Percentiles rank a stretch among this genome's conserved stretches.
phyloP scores from a whole-genome alignment of 2,888 invertebrate species.

The Netelia inedita region DNA sequence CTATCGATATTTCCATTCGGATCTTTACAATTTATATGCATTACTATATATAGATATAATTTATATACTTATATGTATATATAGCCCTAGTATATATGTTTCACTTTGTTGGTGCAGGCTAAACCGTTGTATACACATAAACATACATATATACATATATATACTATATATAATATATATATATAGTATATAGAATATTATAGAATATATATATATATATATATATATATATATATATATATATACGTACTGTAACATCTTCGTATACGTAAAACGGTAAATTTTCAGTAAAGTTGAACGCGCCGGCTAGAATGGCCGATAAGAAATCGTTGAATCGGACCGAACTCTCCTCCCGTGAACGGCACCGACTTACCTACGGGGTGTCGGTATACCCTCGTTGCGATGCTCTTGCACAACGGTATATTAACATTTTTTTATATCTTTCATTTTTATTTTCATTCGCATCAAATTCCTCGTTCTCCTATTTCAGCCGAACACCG shows the following conservation, averaged over 20 bases:
- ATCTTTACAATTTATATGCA: background rate
- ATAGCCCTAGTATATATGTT: background rate
- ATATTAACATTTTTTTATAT: slow-evolving; percentile 21
- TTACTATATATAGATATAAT: background rate
- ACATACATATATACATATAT: background rate
- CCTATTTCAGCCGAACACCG: slow-evolving; percentile 15
- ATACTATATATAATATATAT: background rate
- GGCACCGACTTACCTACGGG: slow-evolving; percentile 27
- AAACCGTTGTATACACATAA: background rate
- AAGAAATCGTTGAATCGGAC: slow-evolving; percentile 58
- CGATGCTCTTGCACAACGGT: slow-evolving; percentile 36
- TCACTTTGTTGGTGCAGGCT: background rate
- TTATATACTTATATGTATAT: too few species aligned
- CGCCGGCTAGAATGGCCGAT: slow-evolving; percentile 39
- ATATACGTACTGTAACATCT: slow-evolving; percentile 3
- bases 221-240: background rate
- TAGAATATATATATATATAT: too few species aligned
- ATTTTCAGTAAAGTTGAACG: slow-evolving; percentile 36
- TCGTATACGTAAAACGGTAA: slow-evolving; percentile 52
- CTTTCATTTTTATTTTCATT: background rate
- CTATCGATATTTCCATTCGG: slow-evolving; percentile 39
- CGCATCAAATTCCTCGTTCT: background rate
- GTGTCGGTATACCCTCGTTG: slow-evolving; percentile 14
- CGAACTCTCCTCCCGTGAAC: slow-evolving; percentile 31
- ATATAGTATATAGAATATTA: slow-evolving; percentile 20